phyloP scores from a whole-genome alignment of 1,140 invertebrate genomes.

The Bombus pyrosoma region DNA sequence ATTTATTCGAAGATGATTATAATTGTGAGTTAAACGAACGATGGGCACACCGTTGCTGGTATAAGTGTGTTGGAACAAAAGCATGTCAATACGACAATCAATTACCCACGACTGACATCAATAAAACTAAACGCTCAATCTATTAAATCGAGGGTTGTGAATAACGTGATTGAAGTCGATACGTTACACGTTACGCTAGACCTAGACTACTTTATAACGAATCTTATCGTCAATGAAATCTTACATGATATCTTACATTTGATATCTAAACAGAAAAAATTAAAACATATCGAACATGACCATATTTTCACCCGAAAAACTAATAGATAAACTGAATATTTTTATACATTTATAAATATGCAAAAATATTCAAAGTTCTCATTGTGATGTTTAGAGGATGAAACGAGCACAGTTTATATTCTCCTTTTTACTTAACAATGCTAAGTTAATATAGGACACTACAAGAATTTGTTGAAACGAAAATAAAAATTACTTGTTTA shows the following conservation, averaged over 20 bases:
- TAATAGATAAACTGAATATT: background rate
- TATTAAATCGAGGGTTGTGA: slow-evolving; percentile 23
- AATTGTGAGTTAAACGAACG: too few relatives aligned
- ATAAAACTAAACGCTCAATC: slow-evolving; percentile 48
- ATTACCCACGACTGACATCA: slow-evolving; percentile 52
- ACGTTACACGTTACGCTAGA: background rate
- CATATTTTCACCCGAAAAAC: background rate
- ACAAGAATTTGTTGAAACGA: background rate
- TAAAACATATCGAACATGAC: background rate
- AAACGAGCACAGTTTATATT: too few relatives aligned
- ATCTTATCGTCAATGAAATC: background rate
- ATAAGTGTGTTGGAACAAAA: background rate
- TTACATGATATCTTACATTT: background rate
- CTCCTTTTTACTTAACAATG: too few relatives aligned
- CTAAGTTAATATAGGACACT: background rate
- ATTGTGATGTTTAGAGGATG: background rate
- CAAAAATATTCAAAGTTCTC: background rate
- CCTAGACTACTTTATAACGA: background rate
- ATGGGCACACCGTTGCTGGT: too few relatives aligned
- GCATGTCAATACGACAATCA: slow-evolving; percentile 43
- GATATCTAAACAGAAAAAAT: background rate
- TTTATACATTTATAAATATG: background rate
- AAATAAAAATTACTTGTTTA: background rate
- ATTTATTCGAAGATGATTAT: background rate
- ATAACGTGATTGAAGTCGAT: slow-evolving; percentile 25